Base-by-base conservation (phyloP, 2,113 vertebrate species). In the Equus przewalskii region DNA sequence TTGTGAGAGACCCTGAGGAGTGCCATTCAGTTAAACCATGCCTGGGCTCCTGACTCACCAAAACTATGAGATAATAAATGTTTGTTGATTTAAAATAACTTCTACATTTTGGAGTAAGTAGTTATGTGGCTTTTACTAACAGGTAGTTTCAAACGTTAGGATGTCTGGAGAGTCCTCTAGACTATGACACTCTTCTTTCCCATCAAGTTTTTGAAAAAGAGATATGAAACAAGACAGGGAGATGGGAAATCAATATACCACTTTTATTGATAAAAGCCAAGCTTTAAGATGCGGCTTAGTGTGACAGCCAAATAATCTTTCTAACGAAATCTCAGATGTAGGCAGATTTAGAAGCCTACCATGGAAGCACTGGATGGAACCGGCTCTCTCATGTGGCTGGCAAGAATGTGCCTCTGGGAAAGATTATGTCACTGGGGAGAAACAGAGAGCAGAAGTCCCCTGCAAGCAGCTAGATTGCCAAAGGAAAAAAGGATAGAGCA, bases 181-280 rank as follows among this genome's bases (percentile, higher is more conserved):
- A 89, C 67, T 8, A 19, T 26, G 75, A 64, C 44, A 28, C 19
- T 89, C 73, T 89, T 79, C 46, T 95, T 90, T 70, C 46, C 22
- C 65, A 85, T 0, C 15, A 44, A 26, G 24, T 69, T 75, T 94
- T 87, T 88, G 16, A 87, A 86, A 86, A 97, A 83, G 28, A 91
- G 41, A n/a, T 28, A 67, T 58, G 56, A 85, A 96, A 72, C 18
- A 81, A 24, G 10, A 11, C 15, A 13, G 15, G n/a, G 16, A 82
- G 10, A 83, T 26, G 18, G 33, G 22, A 95, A 97, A 72, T 41
- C 16, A 91, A 36, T 67, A 56, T 13, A 18, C 22, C 21, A 36
- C 18, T 89, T 96, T 51, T 92, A 79, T 2, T 90, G 70, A 87
- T 84, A n/a, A 65, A 91, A 51, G 21, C 7, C 83, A 41, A 79